Conservation (phyloP, 2,113 vertebrate species). For the Leptosomus discolor region DNA sequence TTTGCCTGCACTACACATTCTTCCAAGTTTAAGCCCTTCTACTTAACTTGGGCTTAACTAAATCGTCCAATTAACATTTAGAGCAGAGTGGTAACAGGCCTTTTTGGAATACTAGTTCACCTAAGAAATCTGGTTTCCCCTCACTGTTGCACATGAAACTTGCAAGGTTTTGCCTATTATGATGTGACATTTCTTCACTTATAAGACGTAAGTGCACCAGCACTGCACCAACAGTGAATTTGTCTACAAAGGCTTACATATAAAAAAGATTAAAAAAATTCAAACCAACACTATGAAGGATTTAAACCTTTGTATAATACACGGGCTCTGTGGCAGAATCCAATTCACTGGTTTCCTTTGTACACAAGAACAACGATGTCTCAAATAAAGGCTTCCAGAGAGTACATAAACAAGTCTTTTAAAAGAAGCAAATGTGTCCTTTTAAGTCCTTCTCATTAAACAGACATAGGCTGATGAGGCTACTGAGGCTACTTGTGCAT, state of each 20-base stretch:
- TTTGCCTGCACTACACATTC: neutral
- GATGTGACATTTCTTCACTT: neutral
- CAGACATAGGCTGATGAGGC: neutral
- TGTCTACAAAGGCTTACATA: neutral
- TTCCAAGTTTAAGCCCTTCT: neutral
- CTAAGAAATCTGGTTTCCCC: neutral
- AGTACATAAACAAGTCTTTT: neutral
- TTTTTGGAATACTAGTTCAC: neutral
- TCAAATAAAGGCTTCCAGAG: neutral
- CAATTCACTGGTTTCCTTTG: conserved; percentile 2
- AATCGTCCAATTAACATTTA: neutral
- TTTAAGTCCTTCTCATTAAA: conserved; percentile 17
- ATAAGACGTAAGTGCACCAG: neutral
- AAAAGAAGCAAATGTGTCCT: neutral
- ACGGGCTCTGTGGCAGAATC: neutral
- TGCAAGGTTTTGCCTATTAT: neutral
- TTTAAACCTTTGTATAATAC: neutral
- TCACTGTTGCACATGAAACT: neutral
- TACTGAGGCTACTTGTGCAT: neutral
- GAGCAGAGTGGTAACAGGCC: neutral
- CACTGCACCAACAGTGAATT: neutral
- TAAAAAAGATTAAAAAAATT: neutral
- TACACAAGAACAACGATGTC: neutral
- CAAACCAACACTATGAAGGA: neutral
- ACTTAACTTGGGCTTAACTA: neutral